Evolutionary conservation across 2,113 vertebrate genomes (phyloP), one percentile per base, ranked within the genome.

Genomic region (Paramisgurnus dabryanus): DNA sequence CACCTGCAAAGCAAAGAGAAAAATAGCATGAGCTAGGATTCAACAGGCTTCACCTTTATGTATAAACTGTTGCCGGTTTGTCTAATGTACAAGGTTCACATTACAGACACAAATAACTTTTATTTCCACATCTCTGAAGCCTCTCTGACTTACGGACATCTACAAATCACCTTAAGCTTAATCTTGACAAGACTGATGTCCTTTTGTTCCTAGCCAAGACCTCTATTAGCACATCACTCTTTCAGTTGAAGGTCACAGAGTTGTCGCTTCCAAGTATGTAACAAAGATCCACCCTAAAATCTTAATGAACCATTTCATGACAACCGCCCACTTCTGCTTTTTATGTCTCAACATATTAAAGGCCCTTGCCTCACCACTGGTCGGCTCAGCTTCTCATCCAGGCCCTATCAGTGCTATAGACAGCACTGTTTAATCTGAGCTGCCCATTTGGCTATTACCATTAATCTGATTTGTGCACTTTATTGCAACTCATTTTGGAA

Each of bases 1-100:
- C 98, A 50, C 96, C 98, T 99, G 88, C 53, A 27, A 69, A 40
- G 67, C 18, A 39, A 15, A 13, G 50, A 78, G 15, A 15, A 34
- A 15, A 64, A 53, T 22, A 41, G 22, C 15, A 55, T 43, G 2
- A 65, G 45, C 6, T 8, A 50, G 10, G 22, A 7, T 41, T 22
- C 6, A 6, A 13, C 4, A 53, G 43, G 43, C 5, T 60, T 72
- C n/a, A 3, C 5, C 40, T 6, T 22, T 22, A 22, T 34, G 27
- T 34, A 34, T 34, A 34, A 2, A 34, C 27, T 34, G 27, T 34
- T 34, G 27, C 3, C 27, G 1, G 27, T 34, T 3, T 34, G 27
- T 34, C 27, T 34, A 34, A 34, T 34, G 27, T 34, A 34, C 27
- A 34, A 34, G 27, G 27, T 34, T 2, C 27, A 34, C 27, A 34